phyloP scores from a whole-genome alignment of 2,113 vertebrate species.

The Ranitomeya imitator region DNA sequence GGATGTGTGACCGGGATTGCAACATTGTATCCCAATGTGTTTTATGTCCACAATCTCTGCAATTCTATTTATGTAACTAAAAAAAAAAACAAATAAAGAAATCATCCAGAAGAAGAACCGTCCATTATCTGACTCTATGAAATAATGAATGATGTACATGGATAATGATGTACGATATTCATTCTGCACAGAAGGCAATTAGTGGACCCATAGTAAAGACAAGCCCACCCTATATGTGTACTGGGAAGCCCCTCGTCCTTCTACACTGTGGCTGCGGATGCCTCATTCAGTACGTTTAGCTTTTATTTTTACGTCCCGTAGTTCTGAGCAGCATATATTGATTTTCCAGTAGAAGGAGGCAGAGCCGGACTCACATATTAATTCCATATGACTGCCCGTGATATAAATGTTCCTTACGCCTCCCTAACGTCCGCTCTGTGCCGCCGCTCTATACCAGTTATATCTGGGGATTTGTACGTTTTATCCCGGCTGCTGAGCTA shows the following conservation, averaged over 20 bases:
- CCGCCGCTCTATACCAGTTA: background rate
- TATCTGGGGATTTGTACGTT: background rate
- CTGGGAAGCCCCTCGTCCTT: background rate
- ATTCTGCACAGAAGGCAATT: background rate
- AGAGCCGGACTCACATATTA: background rate
- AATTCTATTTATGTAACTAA: slow-evolving; percentile 9
- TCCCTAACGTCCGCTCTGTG: background rate
- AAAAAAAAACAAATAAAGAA: background rate
- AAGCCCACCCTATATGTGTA: background rate
- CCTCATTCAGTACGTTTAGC: background rate
- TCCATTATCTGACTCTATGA: background rate
- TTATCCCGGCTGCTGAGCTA: background rate
- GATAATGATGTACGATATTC: background rate
- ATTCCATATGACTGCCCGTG: slow-evolving; percentile 7
- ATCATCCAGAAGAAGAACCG: background rate
- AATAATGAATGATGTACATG: background rate
- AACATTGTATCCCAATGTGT: slow-evolving; percentile 33
- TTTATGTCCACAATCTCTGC: slow-evolving; percentile 18
- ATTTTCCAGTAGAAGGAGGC: background rate
- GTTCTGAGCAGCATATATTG: background rate
- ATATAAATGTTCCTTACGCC: slow-evolving; percentile 5
- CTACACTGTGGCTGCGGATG: background rate
- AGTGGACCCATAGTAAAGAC: background rate
- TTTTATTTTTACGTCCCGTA: background rate
- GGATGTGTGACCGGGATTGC: slow-evolving; percentile 51